Base-by-base conservation (phyloP, 2,797 vertebrate species). In the Streptopelia turtur region DNA sequence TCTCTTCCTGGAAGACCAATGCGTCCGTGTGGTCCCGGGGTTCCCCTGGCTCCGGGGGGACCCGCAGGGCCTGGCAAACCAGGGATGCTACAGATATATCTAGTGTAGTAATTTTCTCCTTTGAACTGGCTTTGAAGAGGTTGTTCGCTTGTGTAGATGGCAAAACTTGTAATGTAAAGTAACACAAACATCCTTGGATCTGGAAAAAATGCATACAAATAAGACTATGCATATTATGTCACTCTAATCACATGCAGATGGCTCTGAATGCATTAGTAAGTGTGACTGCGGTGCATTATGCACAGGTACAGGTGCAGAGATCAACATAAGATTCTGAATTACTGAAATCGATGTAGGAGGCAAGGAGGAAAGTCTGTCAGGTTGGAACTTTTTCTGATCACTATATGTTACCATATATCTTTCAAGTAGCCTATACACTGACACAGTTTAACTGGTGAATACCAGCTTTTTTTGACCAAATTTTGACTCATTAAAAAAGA, bases 1-100 rank as follows among this genome's bases (percentile, higher is more conserved):
- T 99, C 99, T 98, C 99, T 99, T 98, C 99, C 99, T 14, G 99
- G 98, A 91, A 99, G 98, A 79, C 99, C 99, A 64, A 99, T 98
- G 80, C 98, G 98, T 94, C 99, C 99, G 1, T 99, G 98, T 21
- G 98, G 98, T 80, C 99, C 99, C 0, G 97, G 97, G 45, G 98
- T 83, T 31, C 99, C 99, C 0, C 89, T 94, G 31, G 98, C 97
- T 91, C 99, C 99, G 0, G 98, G 98, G 77, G 98, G 98, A 3
- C 99, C 99, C 0, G 97, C 98, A 18, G 97, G 96, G 15, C 99
- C 99, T 6, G 99, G 99, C 56, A 98, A 96, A 75, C 99, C 99
- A 1, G 99, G 99, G 59, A 99, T 98, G 75, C 99, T 99, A 90
- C 99, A 99, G 97, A 99, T 97, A 16, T 99, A 98, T 94, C 98